Conservation (phyloP, 37 sponge, comb jelly and placozoan genomes). For the Theonella swinhoei region DNA sequence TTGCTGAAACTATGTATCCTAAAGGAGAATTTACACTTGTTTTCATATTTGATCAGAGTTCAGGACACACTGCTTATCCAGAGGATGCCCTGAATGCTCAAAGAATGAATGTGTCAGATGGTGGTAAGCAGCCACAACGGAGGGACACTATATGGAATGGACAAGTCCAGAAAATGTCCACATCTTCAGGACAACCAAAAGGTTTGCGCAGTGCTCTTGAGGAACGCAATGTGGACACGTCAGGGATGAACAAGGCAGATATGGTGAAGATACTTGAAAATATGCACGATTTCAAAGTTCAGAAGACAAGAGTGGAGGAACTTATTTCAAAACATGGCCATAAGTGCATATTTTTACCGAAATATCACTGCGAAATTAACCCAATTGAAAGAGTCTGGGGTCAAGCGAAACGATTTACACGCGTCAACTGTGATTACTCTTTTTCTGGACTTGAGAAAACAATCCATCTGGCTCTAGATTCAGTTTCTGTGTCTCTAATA, state of each 20-base stretch:
- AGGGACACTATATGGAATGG: conserved; percentile 16
- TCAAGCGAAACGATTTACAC: conserved; percentile 15
- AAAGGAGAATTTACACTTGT: too few species aligned
- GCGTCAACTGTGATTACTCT: conserved; percentile 38
- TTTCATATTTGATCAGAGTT: neutral
- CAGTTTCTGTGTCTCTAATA: conserved; percentile 5
- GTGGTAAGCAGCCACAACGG: neutral
- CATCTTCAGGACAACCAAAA: neutral
- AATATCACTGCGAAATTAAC: conserved; percentile 30
- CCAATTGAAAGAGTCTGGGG: conserved; percentile 43
- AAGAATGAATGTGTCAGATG: neutral
- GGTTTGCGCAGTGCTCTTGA: neutral
- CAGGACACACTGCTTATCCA: neutral
- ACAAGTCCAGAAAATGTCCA: neutral
- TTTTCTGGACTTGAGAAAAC: conserved; percentile 6
- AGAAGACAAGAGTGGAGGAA: neutral
- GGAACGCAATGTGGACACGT: neutral
- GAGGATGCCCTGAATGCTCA: conserved; percentile 2
- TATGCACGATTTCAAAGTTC: neutral
- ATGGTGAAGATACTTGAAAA: neutral
- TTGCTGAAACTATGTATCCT: conserved; percentile 22
- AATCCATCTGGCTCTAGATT: conserved; percentile 6
- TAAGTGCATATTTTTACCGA: neutral
- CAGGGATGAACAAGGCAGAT: neutral
- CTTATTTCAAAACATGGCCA: neutral